Percentiles rank a stretch among this genome's conserved stretches.
Conservation (phyloP, 2,797 vertebrate genomes). For the Clarias platycephalus region DNA sequence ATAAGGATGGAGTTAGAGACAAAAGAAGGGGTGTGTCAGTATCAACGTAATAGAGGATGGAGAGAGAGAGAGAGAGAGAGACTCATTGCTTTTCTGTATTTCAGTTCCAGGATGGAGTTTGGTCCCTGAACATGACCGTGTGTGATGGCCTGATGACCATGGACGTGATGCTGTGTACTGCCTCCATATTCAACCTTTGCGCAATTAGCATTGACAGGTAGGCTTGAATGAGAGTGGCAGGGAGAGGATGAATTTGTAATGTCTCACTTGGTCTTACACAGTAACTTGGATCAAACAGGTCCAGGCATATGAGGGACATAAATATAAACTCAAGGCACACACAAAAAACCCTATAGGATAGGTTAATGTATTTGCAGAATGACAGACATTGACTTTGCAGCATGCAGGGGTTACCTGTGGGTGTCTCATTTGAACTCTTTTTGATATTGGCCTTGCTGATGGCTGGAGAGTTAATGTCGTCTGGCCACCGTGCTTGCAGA, state of each 20-base stretch:
- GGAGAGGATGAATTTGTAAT: background rate
- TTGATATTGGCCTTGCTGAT: background rate
- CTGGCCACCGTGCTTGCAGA: background rate
- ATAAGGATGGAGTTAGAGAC: background rate
- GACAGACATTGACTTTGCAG: background rate
- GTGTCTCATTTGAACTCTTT: background rate
- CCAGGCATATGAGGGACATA: background rate
- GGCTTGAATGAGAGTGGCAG: slow-evolving; percentile 32
- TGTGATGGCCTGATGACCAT: slow-evolving; percentile 93
- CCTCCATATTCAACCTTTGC: slow-evolving; percentile 97
- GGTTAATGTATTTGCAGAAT: background rate
- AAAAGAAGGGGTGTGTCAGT: background rate
- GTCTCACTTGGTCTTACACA: background rate
- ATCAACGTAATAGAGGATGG: background rate
- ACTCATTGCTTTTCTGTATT: slow-evolving; percentile 25
- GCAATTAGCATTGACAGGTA: slow-evolving; percentile 95
- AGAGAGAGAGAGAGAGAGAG: background rate
- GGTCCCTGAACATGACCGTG: slow-evolving; percentile 82
- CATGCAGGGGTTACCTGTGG: slow-evolving; percentile 13
- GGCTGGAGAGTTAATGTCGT: background rate
- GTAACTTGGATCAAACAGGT: background rate
- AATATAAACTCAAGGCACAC: background rate
- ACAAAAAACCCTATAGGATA: background rate
- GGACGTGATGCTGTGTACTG: slow-evolving; percentile 96
- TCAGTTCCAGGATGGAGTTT: slow-evolving; percentile 90